Evolutionary conservation across 2,888 invertebrate genomes (phyloP), one percentile per base, ranked within the genome.

Genomic region (Pseudoips prasinana): DNA sequence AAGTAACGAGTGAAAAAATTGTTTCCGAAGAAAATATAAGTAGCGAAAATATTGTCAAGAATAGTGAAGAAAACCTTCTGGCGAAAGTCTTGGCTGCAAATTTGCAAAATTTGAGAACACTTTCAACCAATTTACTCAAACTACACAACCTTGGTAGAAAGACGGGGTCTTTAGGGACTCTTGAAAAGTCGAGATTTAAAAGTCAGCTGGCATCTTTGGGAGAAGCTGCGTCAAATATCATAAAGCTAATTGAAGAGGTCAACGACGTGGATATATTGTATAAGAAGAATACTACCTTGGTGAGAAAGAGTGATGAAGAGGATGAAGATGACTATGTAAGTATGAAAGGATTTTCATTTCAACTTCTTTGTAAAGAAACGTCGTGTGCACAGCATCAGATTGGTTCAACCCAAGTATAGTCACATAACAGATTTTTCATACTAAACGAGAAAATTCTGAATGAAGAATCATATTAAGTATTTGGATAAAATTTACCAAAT

Each of bases 91-190:
- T 92, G 47, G 84, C 84, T 0, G 77, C 82, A 5, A 92, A 92
- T 60, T 81, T 93, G 25, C 86, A 89, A 47, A 90, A 83, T 28
- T 87, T 93, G 7, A 91, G 91, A 48, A 69, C 83, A 5, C 83
- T 91, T 0, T 92, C 93, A 0, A 78, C 84, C 1, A 90, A 87
- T 40, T 76, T 93, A 14, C 80, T 93, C 5, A 90, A 89, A 46
- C 74, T 93, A 23, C 92, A 92, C 58, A 92, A 91, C 53, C 59
- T 87, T 39, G 92, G 92, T 5, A 91, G 92, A 52, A 88, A 81
- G 31, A 90, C 88, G 22, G 93, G 93, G 0, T 67, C 74, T 1
- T 72, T 93, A 10, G 88, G 81, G 2, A 70, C 73, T 10, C 77
- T 73, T 33, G 92, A 93, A 41, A 91, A 91, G 57, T 65, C 64